Evolutionary conservation across 2,888 invertebrate species (phyloP).

Genomic region (Tyria jacobaeae): DNA sequence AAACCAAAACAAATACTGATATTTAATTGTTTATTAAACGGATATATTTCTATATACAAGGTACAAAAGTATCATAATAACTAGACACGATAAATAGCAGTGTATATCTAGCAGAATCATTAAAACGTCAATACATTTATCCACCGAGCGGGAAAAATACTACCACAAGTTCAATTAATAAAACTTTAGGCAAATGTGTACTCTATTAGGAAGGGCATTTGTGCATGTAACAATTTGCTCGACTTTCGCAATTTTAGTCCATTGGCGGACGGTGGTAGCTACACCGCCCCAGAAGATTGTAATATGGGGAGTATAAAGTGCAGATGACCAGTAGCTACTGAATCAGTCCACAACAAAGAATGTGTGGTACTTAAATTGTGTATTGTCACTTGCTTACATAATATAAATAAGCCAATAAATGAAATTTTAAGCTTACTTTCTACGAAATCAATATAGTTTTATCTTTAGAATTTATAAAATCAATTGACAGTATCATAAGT

Average conservation of each 20-base stretch:
- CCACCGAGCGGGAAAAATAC: background rate
- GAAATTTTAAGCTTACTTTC: background rate
- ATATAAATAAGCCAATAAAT: background rate
- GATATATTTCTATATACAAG: conserved; percentile 65
- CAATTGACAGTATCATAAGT: background rate
- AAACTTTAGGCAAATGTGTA: background rate
- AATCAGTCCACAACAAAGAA: background rate
- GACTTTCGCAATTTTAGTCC: background rate
- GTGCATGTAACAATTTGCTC: background rate
- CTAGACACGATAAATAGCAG: conserved; percentile 41
- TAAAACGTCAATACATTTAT: conserved; percentile 5
- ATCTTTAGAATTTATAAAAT: too few species aligned
- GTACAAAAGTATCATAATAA: conserved; percentile 69
- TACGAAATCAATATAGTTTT: background rate
- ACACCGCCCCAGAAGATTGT: background rate
- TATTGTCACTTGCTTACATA: background rate
- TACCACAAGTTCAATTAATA: background rate
- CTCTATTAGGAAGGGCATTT: background rate
- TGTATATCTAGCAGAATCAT: conserved; percentile 29
- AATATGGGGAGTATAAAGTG: too few species aligned
- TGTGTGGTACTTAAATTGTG: background rate
- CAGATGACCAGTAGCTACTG: background rate
- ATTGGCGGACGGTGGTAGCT: background rate
- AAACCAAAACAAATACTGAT: conserved; percentile 19
- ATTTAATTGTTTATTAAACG: conserved; percentile 55